Evolutionary conservation across 2,797 vertebrate genomes (phyloP), one percentile per base, ranked within the genome.

Genomic region (Pangasius larnaudii): DNA sequence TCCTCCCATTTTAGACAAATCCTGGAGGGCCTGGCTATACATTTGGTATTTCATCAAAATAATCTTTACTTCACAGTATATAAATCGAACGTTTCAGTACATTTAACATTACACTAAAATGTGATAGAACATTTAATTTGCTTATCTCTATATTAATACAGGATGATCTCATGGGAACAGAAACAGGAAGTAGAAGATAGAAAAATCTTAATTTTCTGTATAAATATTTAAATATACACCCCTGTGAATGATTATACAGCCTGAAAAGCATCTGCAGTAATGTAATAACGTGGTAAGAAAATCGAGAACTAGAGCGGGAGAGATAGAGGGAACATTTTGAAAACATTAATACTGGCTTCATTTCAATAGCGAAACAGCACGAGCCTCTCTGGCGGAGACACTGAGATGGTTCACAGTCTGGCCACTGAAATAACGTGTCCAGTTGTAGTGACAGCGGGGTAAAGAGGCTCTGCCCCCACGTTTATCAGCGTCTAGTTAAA

Each of bases 191-290:
- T 9, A 91, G 89, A 94, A 92, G 91, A 93, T 92, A 94, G 91
- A 93, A 95, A 95, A 93, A 93, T 94, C 90, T 89, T 92, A 86
- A 90, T 89, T 93, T 91, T 94, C 90, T 93, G 92, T 96, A 96
- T 96, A 96, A 96, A 96, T 95, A 96, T 95, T 93, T 96, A 95
- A 95, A 95, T 95, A 94, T 95, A 96, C 92, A 94, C 88, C 91
- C 92, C 92, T 89, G 92, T 93, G 89, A 91, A 94, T 69, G 92
- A 93, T 93, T 92, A 89, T 91, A 94, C 87, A 93, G 88, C 89
- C 90, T 92, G 93, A 89, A 92, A 91, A 92, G 93, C 91, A 92
- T 94, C 91, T 91, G 93, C 91, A 93, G 93, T 91, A 93, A 88
- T 93, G 87, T 86, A 89, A 91, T 89, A 83, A 91, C 89, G 89